These are phyloP conservation scores for Lepidocolaptes lacrymiger DNA, from an alignment of 2,797 vertebrate genomes.

Conservation along the genomic window DNA sequence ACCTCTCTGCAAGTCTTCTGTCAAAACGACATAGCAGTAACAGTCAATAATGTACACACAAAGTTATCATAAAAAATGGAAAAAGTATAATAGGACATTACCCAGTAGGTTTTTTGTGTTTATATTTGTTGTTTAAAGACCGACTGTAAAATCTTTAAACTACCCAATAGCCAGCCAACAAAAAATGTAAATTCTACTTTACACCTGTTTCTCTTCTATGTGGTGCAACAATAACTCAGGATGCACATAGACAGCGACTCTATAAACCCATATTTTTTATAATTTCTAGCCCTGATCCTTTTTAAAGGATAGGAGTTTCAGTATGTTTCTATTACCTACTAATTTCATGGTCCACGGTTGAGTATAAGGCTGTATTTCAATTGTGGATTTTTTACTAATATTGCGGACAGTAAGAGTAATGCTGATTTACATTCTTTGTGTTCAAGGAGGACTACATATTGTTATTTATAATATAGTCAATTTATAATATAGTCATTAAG, in stretches of 20 bases:
- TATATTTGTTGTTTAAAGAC: background rate
- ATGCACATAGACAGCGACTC: background rate
- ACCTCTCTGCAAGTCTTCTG: background rate
- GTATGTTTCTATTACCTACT: constrained; percentile 53
- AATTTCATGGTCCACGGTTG: constrained; percentile 73
- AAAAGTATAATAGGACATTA: background rate
- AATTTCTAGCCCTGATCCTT: constrained; percentile 40
- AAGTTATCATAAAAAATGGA: background rate
- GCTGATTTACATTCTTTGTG: constrained; percentile 64
- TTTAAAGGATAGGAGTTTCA: constrained; percentile 39
- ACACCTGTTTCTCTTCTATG: background rate
- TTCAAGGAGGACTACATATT: constrained; percentile 38
- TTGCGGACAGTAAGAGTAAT: constrained; percentile 56
- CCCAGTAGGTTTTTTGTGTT: background rate
- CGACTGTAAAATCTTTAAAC: background rate
- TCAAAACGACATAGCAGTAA: background rate
- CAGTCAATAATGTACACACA: background rate
- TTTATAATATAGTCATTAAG: constrained; percentile 67
- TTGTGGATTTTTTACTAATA: constrained; percentile 55
- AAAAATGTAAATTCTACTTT: background rate
- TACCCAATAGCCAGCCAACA: background rate
- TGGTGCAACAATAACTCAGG: background rate
- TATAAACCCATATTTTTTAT: background rate
- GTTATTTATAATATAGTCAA: constrained; percentile 61
- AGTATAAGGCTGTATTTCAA: constrained; percentile 76